phyloP scores from a whole-genome alignment of 2,113 vertebrate species.

The Cyphomyrus plagiostoma region DNA sequence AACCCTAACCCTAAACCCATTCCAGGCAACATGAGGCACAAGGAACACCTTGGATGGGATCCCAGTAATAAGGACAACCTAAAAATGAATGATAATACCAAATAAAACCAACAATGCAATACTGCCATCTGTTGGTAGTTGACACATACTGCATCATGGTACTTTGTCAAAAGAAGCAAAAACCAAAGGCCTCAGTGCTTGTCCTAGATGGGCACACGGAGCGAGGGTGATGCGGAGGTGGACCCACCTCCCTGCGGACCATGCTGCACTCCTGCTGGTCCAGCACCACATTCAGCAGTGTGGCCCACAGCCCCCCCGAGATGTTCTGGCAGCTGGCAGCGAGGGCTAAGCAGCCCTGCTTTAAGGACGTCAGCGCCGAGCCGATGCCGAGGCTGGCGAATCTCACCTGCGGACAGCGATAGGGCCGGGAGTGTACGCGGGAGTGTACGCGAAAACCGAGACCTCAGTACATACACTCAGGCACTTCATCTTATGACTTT shows the following conservation, averaged over 20 bases:
- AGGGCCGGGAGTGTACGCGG: background rate
- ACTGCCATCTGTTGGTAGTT: constrained; percentile 68
- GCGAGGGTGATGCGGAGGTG: background rate
- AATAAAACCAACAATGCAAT: constrained; percentile 50
- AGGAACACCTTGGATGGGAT: background rate
- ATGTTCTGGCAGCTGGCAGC: constrained; percentile 91
- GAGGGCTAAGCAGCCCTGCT: constrained; percentile 76
- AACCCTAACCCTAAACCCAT: background rate
- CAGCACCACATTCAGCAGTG: constrained; percentile 83
- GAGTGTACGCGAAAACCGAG: background rate
- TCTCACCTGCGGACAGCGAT: constrained; percentile 66
- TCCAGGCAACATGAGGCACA: background rate
- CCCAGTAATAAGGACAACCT: background rate
- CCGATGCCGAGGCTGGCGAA: constrained; percentile 86
- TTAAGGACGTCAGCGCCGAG: constrained; percentile 76
- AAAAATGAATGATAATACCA: background rate
- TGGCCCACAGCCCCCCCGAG: constrained; percentile 94
- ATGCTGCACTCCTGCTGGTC: constrained; percentile 87
- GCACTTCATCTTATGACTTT: background rate
- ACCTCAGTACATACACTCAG: background rate
- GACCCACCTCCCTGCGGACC: constrained; percentile 86
- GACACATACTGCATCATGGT: constrained; percentile 40
- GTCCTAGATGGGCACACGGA: background rate
- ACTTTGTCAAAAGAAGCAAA: background rate
- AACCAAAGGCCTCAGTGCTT: background rate